These are phyloP conservation scores for Hydrotaea diabolus DNA, from an alignment of 2,888 invertebrate genomes.

Conservation along the genomic window DNA sequence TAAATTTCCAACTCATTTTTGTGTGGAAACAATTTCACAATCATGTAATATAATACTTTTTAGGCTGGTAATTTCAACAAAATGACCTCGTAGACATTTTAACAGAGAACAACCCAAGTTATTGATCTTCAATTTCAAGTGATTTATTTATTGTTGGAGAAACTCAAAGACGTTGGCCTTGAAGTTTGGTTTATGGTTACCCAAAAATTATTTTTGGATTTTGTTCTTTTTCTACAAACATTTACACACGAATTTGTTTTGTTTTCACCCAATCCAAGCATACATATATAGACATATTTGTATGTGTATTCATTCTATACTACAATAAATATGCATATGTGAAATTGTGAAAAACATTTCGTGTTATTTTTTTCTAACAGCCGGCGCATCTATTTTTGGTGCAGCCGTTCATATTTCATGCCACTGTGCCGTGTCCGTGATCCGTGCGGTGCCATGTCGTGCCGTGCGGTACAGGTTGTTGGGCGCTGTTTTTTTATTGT, in stretches of 20 bases:
- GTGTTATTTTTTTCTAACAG: neutral
- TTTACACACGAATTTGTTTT: neutral
- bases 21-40: no score
- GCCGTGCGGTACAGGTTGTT: neutral
- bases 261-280: neutral
- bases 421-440: neutral
- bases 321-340: neutral
- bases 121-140: constrained; percentile 29
- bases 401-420: constrained; percentile 46
- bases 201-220: constrained; percentile 47
- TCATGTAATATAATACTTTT: no score
- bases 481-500: neutral
- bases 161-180: constrained; percentile 39
- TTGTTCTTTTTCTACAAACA: constrained; percentile 17
- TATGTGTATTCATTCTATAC: neutral
- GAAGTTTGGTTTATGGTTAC: constrained; percentile 46
- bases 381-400: constrained; percentile 14
- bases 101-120: constrained; percentile 37
- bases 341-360: neutral
- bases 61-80: no score
- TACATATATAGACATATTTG: neutral
- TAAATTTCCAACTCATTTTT: no score
- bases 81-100: no score
- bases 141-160: constrained; percentile 34
- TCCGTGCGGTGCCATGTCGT: no score